Evolutionary conservation across 2,888 invertebrate genomes (phyloP).

Genomic region (Papilio gigon): DNA sequence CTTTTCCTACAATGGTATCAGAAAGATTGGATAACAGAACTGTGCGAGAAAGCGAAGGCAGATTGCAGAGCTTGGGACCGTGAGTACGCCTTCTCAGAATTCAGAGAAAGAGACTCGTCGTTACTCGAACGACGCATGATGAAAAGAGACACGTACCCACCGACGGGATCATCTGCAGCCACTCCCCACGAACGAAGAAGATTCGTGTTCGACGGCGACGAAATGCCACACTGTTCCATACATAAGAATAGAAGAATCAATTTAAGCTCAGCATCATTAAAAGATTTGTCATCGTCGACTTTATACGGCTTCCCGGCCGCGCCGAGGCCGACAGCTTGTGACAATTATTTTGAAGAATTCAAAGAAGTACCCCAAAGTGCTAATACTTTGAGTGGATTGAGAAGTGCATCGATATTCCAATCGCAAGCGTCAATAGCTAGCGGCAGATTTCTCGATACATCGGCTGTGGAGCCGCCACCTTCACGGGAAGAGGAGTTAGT

Average conservation of each 20-base stretch:
- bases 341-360: conserved; percentile 82
- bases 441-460: conserved; percentile 86
- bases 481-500: conserved; percentile 87
- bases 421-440: conserved; percentile 85
- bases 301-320: conserved; percentile 86
- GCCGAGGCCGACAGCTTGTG: conserved; percentile 84
- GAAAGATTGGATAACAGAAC: conserved; percentile 83
- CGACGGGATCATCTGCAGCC: conserved; percentile 71
- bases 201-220: conserved; percentile 85
- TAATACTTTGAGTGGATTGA: conserved; percentile 74
- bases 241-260: conserved; percentile 80
- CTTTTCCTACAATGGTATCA: conserved; percentile 92
- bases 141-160: conserved; percentile 77
- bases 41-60: conserved; percentile 77
- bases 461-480: conserved; percentile 84
- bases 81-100: conserved; percentile 77
- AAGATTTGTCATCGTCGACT: conserved; percentile 81
- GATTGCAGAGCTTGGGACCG: conserved; percentile 78
- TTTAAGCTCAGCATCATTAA: conserved; percentile 81
- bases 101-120: conserved; percentile 75
- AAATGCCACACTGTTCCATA: conserved; percentile 80
- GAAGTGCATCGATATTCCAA: conserved; percentile 78
- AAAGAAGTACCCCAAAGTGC: conserved; percentile 81
- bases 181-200: conserved; percentile 82
- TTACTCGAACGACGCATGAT: conserved; percentile 73